Percentiles rank a stretch among this genome's conserved stretches.
phyloP scores from a whole-genome alignment of 2,113 vertebrate genomes.

The Catharus fuscescens region DNA sequence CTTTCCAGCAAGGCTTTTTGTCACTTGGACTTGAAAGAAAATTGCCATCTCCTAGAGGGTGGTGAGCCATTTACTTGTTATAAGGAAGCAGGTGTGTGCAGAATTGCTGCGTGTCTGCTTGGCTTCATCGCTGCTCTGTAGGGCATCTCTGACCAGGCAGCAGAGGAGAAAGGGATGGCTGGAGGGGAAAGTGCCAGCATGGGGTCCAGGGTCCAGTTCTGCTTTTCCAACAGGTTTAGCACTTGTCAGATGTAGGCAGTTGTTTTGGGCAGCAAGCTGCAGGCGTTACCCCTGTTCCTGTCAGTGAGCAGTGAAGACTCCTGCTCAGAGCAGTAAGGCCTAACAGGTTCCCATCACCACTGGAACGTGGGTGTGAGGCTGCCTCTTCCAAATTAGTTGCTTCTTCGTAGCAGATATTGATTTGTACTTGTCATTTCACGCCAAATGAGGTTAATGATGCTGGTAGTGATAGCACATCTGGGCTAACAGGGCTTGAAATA shows the following conservation, averaged over 20 bases:
- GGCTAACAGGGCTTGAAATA: slow-evolving; percentile 31
- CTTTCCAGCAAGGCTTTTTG: slow-evolving; percentile 4
- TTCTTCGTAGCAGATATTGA: slow-evolving; percentile 22
- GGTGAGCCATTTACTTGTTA: slow-evolving; percentile 5
- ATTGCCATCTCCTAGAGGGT: slow-evolving; percentile 33
- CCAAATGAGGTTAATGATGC: slow-evolving; percentile 45
- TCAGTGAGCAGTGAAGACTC: not conserved
- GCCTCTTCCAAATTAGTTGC: slow-evolving; percentile 16
- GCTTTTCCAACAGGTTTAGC: not conserved
- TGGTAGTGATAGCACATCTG: slow-evolving; percentile 16
- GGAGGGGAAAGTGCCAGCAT: not conserved
- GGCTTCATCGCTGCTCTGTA: not conserved
- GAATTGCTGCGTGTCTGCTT: not conserved
- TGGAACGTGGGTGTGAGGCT: not conserved
- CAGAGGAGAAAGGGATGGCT: not conserved
- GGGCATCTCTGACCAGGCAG: not conserved
- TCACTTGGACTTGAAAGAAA: slow-evolving; percentile 43
- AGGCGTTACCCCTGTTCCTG: not conserved
- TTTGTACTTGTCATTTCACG: slow-evolving; percentile 14
- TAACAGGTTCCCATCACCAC: not conserved
- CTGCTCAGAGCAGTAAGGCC: not conserved
- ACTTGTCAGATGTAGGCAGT: not conserved
- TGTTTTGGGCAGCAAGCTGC: not conserved
- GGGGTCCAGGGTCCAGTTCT: not conserved
- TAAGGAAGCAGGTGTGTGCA: slow-evolving; percentile 20